These are phyloP conservation scores for Puffinus mauretanicus DNA, from an alignment of 2,113 vertebrate genomes.

Conservation along the genomic window DNA sequence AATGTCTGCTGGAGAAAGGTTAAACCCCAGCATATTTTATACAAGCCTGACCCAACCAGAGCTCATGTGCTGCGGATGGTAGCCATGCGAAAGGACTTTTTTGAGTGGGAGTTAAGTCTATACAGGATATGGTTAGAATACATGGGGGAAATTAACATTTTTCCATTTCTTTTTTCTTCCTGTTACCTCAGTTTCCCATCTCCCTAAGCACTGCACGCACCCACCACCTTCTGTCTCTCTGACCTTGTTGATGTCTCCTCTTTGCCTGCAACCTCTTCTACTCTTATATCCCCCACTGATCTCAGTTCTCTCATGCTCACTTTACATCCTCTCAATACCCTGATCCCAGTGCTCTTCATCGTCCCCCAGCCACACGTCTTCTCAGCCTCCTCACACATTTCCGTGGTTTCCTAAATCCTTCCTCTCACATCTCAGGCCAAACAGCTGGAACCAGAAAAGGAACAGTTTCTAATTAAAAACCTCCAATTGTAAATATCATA, in stretches of 20 bases:
- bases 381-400: neutral
- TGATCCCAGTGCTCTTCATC: neutral
- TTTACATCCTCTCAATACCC: neutral
- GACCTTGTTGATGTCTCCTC: neutral
- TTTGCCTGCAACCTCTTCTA: neutral
- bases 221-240: neutral
- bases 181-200: neutral
- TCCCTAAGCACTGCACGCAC: neutral
- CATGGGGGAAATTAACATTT: neutral
- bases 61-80: neutral
- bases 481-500: neutral
- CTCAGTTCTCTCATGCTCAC: neutral
- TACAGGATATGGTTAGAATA: slow-evolving; percentile 2
- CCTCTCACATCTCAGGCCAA: neutral
- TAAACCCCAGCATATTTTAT: neutral
- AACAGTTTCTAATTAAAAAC: slow-evolving; percentile 3
- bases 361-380: neutral
- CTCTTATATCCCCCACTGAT: neutral
- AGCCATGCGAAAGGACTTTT: neutral
- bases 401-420: neutral
- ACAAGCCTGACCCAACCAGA: neutral
- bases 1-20: slow-evolving; percentile 3
- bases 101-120: neutral
- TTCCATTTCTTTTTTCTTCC: neutral
- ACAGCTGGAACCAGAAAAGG: neutral